A percentile compares a stretch with the other conserved stretches of the same genome.
phyloP scores from a whole-genome alignment of 2,888 invertebrate genomes.

The Druceiella hillmani region DNA sequence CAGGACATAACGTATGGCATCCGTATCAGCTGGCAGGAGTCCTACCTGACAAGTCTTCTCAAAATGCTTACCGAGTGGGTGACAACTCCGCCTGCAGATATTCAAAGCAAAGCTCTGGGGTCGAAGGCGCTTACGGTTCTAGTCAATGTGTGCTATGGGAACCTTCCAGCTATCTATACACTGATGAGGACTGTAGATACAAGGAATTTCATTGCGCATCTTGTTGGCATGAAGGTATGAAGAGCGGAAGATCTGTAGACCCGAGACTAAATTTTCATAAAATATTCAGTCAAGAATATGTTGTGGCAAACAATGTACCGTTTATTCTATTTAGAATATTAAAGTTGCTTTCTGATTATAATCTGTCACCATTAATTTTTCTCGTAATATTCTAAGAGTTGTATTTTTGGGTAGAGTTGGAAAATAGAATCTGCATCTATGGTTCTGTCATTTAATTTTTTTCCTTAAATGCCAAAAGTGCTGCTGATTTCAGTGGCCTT shows the following conservation, averaged over 20 bases:
- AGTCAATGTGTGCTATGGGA: constrained; percentile 75
- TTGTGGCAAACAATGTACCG: too few species aligned
- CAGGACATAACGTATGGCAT: constrained; percentile 75
- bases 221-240: constrained; percentile 55
- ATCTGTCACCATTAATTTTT: too few species aligned
- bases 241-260: not conserved
- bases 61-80: constrained; percentile 64
- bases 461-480: too few species aligned
- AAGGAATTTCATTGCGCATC: constrained; percentile 58
- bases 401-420: too few species aligned
- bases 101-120: constrained; percentile 39
- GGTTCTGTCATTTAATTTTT: too few species aligned
- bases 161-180: constrained; percentile 67
- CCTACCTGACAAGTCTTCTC: constrained; percentile 63
- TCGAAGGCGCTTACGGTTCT: constrained; percentile 61
- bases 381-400: too few species aligned
- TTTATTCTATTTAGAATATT: too few species aligned
- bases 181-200: constrained; percentile 67
- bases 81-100: constrained; percentile 41
- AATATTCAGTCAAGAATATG: too few species aligned
- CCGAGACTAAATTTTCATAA: too few species aligned
- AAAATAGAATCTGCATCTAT: too few species aligned
- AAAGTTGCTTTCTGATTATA: too few species aligned
- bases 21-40: constrained; percentile 75
- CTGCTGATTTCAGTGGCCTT: too few species aligned